These are phyloP conservation scores for Nibea albiflora DNA, from an alignment of 2,113 vertebrate species.

Conservation along the genomic window DNA sequence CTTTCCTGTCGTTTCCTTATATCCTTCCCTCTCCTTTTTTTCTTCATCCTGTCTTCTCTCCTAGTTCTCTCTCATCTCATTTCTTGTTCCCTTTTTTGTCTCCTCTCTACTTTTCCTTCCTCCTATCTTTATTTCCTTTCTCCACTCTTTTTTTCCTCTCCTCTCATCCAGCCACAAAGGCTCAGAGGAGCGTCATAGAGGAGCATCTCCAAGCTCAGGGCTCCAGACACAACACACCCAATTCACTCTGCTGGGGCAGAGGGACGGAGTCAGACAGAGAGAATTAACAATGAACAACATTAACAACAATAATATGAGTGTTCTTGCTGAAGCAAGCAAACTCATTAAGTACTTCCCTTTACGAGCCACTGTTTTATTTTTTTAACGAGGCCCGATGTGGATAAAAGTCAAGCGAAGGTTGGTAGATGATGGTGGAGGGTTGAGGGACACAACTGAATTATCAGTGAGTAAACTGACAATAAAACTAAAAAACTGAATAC, in stretches of 20 bases:
- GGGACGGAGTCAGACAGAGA: background rate
- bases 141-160: background rate
- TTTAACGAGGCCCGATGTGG: background rate
- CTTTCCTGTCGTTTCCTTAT: background rate
- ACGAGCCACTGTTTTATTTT: background rate
- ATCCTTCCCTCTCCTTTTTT: background rate
- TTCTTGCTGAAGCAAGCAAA: background rate
- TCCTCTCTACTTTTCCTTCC: background rate
- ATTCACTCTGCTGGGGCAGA: constrained; percentile 24
- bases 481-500: background rate
- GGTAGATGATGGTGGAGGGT: no score
- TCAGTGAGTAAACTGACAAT: no score
- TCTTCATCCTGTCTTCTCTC: background rate
- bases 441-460: no score
- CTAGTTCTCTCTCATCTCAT: rapidly evolving
- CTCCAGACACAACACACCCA: constrained; percentile 72
- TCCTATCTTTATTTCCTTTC: background rate
- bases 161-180: constrained; percentile 32
- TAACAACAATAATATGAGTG: constrained; percentile 25
- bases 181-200: constrained; percentile 72
- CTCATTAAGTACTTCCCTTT: constrained; percentile 24
- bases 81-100: background rate
- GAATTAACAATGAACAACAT: constrained; percentile 43
- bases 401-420: background rate
- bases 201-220: constrained; percentile 69